Conservation (phyloP, 2,113 vertebrate species). For the Vulpes ferrilata region DNA sequence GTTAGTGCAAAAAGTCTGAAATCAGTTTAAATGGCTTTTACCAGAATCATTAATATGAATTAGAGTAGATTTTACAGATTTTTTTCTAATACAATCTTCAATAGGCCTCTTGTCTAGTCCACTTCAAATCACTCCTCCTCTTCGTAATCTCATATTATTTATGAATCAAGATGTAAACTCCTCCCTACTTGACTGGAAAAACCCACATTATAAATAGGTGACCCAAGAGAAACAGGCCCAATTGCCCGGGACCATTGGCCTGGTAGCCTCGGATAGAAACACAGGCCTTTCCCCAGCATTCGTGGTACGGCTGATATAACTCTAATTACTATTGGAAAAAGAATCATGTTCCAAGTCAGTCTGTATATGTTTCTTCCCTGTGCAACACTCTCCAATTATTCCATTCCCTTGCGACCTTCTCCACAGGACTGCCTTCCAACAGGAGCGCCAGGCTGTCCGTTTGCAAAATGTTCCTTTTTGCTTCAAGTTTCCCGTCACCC, state of each 20-base stretch:
- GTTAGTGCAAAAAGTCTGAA: neutral
- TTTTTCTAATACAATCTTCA: neutral
- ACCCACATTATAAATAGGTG: neutral
- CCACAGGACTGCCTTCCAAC: neutral
- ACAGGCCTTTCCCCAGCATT: neutral
- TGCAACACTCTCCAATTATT: neutral
- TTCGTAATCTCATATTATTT: neutral
- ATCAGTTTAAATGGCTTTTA: slow-evolving; percentile 16
- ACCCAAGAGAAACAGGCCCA: neutral
- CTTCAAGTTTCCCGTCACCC: neutral
- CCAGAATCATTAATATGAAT: neutral
- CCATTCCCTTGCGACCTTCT: neutral
- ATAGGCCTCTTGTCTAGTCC: neutral
- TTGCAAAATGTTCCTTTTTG: neutral
- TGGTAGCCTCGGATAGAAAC: neutral
- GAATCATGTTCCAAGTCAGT: neutral
- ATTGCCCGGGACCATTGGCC: neutral
- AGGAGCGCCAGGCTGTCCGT: neutral
- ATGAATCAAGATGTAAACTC: neutral
- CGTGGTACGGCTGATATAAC: neutral
- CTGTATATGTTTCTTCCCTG: neutral
- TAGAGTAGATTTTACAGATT: neutral
- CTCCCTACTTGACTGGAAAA: neutral
- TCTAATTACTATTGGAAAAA: neutral
- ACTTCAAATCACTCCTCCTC: neutral